These are phyloP conservation scores for Pangasius macronema DNA, from an alignment of 2,797 vertebrate genomes.

Conservation along the genomic window DNA sequence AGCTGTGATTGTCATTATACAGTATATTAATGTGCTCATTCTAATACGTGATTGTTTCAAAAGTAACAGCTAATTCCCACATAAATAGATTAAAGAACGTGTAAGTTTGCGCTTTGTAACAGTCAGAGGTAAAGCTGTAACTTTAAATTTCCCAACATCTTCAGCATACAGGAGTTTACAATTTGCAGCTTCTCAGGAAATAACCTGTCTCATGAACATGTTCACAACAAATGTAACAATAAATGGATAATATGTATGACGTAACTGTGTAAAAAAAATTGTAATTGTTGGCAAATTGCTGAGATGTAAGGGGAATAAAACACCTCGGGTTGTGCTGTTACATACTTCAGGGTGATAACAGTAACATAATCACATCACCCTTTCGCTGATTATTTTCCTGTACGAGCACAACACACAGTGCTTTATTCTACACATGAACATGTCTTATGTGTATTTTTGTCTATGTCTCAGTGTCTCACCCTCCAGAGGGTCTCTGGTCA, in stretches of 20 bases:
- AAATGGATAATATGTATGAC: not conserved
- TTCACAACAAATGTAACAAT: not conserved
- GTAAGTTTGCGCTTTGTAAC: not conserved
- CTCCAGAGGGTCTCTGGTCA: slow-evolving; percentile 89
- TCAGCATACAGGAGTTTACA: not conserved
- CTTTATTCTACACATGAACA: not conserved
- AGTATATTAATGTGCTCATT: not conserved
- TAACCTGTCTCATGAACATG: not conserved
- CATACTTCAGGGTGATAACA: not conserved
- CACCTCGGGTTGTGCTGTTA: not conserved
- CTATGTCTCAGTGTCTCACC: slow-evolving; percentile 70
- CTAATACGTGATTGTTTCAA: not conserved
- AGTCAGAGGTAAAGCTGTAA: not conserved
- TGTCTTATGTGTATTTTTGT: not conserved
- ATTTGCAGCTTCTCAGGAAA: not conserved
- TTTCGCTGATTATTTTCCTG: not conserved
- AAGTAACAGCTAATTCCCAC: not conserved
- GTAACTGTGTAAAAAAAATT: not conserved
- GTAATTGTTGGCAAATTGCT: not conserved
- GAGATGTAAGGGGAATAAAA: not conserved
- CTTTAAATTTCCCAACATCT: not conserved
- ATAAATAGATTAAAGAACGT: not conserved
- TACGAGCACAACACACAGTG: not conserved
- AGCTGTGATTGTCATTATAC: too few species aligned
- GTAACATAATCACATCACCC: not conserved